phyloP scores from a whole-genome alignment of 2,888 invertebrate species.

The Boloria euphrosyne region DNA sequence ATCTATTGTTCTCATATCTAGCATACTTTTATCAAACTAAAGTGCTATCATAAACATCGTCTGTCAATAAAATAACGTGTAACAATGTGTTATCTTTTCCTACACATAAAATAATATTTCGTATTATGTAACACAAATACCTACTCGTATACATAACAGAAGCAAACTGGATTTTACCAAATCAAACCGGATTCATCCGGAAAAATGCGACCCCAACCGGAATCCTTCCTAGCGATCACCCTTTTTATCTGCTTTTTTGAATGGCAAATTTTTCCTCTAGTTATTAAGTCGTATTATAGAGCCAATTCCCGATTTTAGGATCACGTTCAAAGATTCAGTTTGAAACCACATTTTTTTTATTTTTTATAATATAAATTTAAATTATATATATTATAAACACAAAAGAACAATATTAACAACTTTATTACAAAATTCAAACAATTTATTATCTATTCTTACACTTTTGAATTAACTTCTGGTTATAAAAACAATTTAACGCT shows the following conservation, averaged over 20 bases:
- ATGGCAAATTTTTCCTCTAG: conserved; percentile 42
- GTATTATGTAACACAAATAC: conserved; percentile 16
- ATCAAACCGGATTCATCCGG: conserved; percentile 39
- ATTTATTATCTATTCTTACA: too few species aligned
- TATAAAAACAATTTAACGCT: too few species aligned
- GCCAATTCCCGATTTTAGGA: not conserved
- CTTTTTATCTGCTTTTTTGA: conserved; percentile 41
- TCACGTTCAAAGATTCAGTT: not conserved
- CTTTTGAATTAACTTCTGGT: too few species aligned
- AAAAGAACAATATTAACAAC: too few species aligned
- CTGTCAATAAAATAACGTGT: conserved; percentile 9
- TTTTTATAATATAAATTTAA: too few species aligned
- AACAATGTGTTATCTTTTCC: conserved; percentile 13
- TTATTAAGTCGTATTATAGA: conserved; percentile 40
- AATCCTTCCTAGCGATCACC: conserved; percentile 40
- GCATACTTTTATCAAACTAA: too few species aligned
- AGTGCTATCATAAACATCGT: not conserved
- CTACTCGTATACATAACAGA: conserved; percentile 2
- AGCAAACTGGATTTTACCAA: conserved; percentile 19
- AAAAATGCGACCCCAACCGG: conserved; percentile 42
- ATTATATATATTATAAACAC: too few species aligned
- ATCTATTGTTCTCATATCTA: too few species aligned
- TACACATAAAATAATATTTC: conserved; percentile 12
- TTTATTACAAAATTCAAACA: too few species aligned
- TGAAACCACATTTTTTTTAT: too few species aligned